Conservation (phyloP, 1,140 invertebrate species). For the Theocolax elegans region DNA sequence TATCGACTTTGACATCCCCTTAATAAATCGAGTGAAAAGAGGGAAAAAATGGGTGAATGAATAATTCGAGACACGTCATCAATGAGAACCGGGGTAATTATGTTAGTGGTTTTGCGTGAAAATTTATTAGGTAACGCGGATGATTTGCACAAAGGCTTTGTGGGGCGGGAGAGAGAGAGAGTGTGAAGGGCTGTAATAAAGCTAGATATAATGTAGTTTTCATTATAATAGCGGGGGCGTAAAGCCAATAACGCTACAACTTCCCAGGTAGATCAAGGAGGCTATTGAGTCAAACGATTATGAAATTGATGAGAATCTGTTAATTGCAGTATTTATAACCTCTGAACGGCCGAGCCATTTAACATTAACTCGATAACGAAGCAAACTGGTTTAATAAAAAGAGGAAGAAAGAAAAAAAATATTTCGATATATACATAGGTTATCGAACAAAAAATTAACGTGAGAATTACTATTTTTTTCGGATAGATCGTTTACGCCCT, state of each 20-base stretch:
- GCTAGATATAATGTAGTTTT: slow-evolving; percentile 25
- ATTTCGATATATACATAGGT: too few species aligned
- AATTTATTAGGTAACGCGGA: too few species aligned
- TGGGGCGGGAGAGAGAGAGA: neutral
- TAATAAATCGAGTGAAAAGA: too few species aligned
- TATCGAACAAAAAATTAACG: too few species aligned
- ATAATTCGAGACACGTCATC: too few species aligned
- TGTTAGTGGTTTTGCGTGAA: too few species aligned
- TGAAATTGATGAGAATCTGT: slow-evolving; percentile 39
- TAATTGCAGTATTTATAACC: slow-evolving; percentile 35
- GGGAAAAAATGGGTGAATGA: neutral
- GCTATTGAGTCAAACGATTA: neutral
- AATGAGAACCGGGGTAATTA: too few species aligned
- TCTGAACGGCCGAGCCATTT: neutral
- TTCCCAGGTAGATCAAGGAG: too few species aligned
- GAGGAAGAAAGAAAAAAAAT: neutral
- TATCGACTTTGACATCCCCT: too few species aligned
- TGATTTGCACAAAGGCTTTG: neutral
- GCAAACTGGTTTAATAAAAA: neutral
- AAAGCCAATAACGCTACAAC: slow-evolving; percentile 8
- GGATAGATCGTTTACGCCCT: slow-evolving; percentile 36
- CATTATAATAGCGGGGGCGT: slow-evolving; percentile 21
- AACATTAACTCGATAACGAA: slow-evolving; percentile 24
- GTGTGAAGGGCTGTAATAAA: slow-evolving; percentile 12
- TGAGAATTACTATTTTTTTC: too few species aligned